phyloP scores from a whole-genome alignment of 2,113 vertebrate species.

The Hemibagrus wyckioides region DNA sequence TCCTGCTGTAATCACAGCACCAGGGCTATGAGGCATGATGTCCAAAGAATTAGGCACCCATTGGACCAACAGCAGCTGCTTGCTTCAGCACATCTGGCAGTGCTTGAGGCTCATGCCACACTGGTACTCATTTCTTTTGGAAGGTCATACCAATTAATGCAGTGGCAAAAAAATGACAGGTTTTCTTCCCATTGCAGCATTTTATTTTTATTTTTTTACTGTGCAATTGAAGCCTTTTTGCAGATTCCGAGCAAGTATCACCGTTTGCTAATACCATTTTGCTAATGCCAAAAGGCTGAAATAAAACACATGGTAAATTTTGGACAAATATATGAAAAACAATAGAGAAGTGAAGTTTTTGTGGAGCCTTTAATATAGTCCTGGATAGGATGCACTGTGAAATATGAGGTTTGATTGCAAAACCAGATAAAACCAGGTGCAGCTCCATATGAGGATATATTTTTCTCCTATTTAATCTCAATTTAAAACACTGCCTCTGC shows the following conservation, averaged over 20 bases:
- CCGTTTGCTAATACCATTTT: not conserved
- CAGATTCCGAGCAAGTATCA: slow-evolving; percentile 44
- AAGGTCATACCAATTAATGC: slow-evolving; percentile 58
- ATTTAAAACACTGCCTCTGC: slow-evolving; percentile 23
- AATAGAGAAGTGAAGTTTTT: not conserved
- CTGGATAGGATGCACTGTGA: slow-evolving; percentile 4
- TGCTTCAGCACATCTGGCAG: slow-evolving; percentile 14
- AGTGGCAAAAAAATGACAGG: slow-evolving; percentile 60
- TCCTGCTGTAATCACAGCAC: not conserved
- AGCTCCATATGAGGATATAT: slow-evolving; percentile 23
- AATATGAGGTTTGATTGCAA: not conserved
- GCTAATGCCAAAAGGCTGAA: slow-evolving; percentile 4
- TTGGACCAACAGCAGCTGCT: not conserved
- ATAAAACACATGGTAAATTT: slow-evolving; percentile 4
- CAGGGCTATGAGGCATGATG: not conserved
- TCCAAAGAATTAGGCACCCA: not conserved
- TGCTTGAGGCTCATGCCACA: slow-evolving; percentile 37
- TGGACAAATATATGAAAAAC: slow-evolving; percentile 23
- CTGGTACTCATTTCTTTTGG: slow-evolving; percentile 47
- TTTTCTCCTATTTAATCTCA: slow-evolving; percentile 24
- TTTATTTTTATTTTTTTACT: slow-evolving; percentile 53
- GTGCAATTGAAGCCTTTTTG: slow-evolving; percentile 55
- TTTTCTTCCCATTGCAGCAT: slow-evolving; percentile 47
- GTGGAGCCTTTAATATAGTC: slow-evolving; percentile 20
- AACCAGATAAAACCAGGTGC: slow-evolving; percentile 25